Conservation (phyloP, 2,113 vertebrate genomes). For the Ailurus styani region DNA sequence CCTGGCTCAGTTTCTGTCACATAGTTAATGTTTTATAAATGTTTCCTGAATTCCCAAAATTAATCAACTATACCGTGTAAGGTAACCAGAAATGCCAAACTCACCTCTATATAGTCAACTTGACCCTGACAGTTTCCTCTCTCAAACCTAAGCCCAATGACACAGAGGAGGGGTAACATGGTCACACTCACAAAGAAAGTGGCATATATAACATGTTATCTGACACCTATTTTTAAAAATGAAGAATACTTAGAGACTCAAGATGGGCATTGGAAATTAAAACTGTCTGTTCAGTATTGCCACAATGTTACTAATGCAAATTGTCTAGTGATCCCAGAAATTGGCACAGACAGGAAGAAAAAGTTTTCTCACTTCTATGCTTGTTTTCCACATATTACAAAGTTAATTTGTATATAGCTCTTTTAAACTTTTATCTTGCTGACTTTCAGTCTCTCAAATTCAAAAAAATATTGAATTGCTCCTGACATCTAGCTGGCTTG, state of each 20-base stretch:
- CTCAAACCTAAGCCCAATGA: background rate
- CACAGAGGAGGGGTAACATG: background rate
- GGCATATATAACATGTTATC: background rate
- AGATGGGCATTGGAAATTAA: background rate
- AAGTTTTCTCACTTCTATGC: background rate
- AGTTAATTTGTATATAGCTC: constrained; percentile 11
- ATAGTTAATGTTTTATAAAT: background rate
- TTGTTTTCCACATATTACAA: background rate
- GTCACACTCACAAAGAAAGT: background rate
- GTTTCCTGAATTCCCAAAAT: background rate
- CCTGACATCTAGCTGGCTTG: constrained; percentile 41
- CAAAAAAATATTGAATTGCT: constrained; percentile 42
- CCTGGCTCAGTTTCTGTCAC: background rate
- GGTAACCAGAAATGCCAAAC: background rate
- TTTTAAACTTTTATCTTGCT: constrained; percentile 35
- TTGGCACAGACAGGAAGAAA: background rate
- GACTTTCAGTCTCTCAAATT: constrained; percentile 23
- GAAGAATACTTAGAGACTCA: background rate
- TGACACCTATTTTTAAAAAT: constrained; percentile 21
- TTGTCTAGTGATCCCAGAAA: background rate
- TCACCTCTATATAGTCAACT: background rate
- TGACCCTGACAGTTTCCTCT: background rate
- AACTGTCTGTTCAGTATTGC: background rate
- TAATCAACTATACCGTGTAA: background rate
- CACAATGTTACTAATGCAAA: background rate